These are phyloP conservation scores for Rhinolophus ferrumequinum DNA, from an alignment of 2,113 vertebrate species.

Conservation along the genomic window DNA sequence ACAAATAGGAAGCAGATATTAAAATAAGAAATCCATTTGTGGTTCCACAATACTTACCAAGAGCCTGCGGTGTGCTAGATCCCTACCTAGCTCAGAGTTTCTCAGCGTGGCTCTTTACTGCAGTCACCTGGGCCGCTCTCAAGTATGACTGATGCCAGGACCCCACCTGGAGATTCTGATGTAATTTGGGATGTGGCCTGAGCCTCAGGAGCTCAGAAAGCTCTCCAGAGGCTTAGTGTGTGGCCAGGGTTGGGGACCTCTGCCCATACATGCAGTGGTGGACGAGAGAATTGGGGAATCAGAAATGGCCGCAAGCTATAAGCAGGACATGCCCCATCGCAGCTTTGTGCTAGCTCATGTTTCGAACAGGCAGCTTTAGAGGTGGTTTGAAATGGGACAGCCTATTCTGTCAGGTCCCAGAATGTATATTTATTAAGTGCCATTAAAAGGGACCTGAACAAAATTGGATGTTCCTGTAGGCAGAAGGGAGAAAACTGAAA, in stretches of 20 bases:
- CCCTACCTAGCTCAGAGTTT: not conserved
- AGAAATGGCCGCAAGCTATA: not conserved
- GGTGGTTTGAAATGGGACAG: slow-evolving; percentile 42
- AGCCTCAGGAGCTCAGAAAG: not conserved
- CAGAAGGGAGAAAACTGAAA: slow-evolving; percentile 41
- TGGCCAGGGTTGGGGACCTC: not conserved
- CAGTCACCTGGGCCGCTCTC: not conserved
- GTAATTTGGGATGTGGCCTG: not conserved
- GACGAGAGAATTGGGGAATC: not conserved
- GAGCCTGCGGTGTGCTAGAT: not conserved
- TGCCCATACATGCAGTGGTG: not conserved
- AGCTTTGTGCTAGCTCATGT: not conserved
- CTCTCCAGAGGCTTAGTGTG: not conserved
- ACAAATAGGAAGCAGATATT: not conserved
- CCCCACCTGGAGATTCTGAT: not conserved
- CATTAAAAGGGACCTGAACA: slow-evolving; percentile 62
- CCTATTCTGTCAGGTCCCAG: slow-evolving; percentile 60
- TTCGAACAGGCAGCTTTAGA: not conserved
- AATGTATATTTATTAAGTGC: slow-evolving; percentile 76
- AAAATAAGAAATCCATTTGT: not conserved
- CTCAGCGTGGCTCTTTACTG: not conserved
- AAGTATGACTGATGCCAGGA: not conserved
- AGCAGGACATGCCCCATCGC: not conserved
- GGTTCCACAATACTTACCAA: not conserved
- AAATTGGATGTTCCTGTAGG: slow-evolving; percentile 57